A percentile compares a stretch with the other conserved stretches of the same genome.
Evolutionary conservation across 2,797 vertebrate genomes (phyloP).

Genomic region (Hirundo rustica): DNA sequence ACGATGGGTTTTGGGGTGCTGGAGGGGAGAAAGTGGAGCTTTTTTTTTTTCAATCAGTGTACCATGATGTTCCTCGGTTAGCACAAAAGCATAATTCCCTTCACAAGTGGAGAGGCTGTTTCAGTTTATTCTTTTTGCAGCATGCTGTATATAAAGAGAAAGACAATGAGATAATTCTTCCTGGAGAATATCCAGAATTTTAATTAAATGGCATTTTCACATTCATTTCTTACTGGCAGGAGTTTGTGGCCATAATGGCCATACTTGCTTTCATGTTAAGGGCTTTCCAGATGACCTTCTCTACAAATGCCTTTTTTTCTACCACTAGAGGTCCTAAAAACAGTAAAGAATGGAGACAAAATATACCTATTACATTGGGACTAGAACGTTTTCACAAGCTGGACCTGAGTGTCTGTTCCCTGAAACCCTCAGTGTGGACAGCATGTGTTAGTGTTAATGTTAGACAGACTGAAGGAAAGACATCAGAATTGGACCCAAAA

Average conservation of each 20-base stretch:
- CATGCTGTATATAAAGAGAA: background rate
- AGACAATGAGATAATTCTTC: background rate
- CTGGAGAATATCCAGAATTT: constrained; percentile 28
- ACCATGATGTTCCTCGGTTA: background rate
- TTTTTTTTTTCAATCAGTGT: background rate
- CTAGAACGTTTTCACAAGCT: background rate
- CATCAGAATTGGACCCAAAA: background rate
- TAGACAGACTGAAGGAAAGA: background rate
- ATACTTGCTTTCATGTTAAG: background rate
- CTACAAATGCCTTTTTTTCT: background rate
- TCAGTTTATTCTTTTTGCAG: background rate
- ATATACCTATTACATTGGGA: background rate
- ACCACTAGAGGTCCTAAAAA: background rate
- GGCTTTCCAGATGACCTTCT: background rate
- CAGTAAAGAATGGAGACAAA: background rate
- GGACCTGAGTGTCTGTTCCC: background rate
- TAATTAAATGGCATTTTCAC: constrained; percentile 12
- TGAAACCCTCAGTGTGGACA: rapidly evolving
- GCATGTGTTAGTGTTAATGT: background rate
- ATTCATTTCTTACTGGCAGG: background rate
- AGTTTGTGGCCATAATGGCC: background rate
- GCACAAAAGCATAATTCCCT: background rate
- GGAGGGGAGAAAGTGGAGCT: background rate
- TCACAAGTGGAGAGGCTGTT: background rate
- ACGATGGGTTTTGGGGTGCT: background rate